These are phyloP conservation scores for Clepsis dumicolana DNA, from an alignment of 2,888 invertebrate species.

Conservation along the genomic window DNA sequence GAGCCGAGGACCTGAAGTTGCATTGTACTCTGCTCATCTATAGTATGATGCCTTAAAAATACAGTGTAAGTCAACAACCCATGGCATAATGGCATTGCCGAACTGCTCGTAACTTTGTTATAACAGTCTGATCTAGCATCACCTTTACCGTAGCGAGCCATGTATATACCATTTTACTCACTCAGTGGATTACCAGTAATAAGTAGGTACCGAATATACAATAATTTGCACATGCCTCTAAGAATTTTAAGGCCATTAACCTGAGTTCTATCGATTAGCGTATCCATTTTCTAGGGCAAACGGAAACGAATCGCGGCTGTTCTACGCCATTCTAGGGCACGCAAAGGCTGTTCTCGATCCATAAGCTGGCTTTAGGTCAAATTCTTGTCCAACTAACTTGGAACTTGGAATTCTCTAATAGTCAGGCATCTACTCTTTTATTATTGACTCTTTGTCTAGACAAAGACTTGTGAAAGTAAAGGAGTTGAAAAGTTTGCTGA, in stretches of 20 bases:
- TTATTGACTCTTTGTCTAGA: constrained; percentile 1
- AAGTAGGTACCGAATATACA: too few relatives aligned
- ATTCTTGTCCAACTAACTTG: background rate
- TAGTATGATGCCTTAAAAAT: background rate
- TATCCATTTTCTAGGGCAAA: constrained; percentile 62
- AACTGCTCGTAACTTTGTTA: constrained; percentile 19
- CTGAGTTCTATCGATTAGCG: constrained; percentile 64
- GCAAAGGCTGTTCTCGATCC: constrained; percentile 29
- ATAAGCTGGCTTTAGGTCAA: constrained; percentile 16
- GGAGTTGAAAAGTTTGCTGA: background rate
- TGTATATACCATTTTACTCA: background rate
- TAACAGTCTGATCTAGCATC: constrained; percentile 10
- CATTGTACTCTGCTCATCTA: background rate
- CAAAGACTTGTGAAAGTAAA: constrained; percentile 16
- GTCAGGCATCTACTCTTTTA: background rate
- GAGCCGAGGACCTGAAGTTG: background rate
- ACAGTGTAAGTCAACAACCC: background rate
- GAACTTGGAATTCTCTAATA: background rate
- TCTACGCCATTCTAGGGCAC: constrained; percentile 38
- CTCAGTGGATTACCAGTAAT: background rate
- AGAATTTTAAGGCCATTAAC: constrained; percentile 64
- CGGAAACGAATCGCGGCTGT: constrained; percentile 53
- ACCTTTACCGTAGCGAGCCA: background rate
- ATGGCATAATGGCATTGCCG: background rate
- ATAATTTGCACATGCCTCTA: constrained; percentile 49